Conservation (phyloP, 92 coral and sea anemone genomes). For the Porites evermanni region DNA sequence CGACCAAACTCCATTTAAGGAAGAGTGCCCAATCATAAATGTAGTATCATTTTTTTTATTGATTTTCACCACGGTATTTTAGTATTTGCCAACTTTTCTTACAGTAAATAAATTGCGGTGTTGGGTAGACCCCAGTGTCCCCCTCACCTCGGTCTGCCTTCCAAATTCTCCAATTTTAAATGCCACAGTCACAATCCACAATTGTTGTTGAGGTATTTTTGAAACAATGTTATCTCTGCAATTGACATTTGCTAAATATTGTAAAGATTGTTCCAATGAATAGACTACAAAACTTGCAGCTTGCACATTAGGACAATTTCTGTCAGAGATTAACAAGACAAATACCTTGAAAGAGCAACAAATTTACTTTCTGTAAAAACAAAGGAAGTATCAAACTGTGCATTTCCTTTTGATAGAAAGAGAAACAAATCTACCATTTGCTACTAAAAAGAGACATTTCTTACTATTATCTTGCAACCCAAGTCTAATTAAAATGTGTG, state of each 20-base stretch:
- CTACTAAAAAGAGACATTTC: background rate
- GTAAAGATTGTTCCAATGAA: background rate
- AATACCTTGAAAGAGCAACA: background rate
- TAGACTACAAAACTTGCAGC: background rate
- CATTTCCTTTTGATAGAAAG: background rate
- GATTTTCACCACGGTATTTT: no score
- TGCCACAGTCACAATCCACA: no score
- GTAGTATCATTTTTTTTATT: no score
- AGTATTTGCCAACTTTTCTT: no score
- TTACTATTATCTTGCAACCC: background rate
- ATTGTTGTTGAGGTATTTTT: no score
- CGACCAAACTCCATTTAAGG: no score
- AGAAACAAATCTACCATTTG: background rate
- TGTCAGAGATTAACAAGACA: background rate
- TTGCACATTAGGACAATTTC: background rate
- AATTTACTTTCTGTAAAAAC: slow-evolving; percentile 18
- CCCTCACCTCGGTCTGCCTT: no score
- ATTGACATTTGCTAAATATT: background rate
- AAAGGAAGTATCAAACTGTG: slow-evolving; percentile 25
- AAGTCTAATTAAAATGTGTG: background rate
- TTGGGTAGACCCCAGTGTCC: no score
- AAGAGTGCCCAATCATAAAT: no score
- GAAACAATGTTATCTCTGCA: background rate
- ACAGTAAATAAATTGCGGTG: no score
- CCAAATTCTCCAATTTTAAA: no score